Evolutionary conservation across 2,888 invertebrate species (phyloP).

Genomic region (Cenopis cana): DNA sequence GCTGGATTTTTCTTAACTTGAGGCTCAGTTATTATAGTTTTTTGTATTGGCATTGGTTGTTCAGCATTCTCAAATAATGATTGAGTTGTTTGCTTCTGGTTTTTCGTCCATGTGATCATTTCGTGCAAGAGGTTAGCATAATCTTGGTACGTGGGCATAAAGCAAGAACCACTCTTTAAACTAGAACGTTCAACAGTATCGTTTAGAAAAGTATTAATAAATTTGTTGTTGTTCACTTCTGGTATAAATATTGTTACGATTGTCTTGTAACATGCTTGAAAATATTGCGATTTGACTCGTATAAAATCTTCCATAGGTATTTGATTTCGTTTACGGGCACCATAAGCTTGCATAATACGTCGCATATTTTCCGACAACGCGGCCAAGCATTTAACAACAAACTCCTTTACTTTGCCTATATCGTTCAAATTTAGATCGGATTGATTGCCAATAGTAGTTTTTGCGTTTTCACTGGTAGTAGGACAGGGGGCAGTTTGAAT

Average conservation of each 20-base stretch:
- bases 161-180: background rate
- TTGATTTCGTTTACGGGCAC: background rate
- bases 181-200: constrained; percentile 9
- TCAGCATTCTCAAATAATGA: background rate
- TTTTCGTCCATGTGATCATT: constrained; percentile 30
- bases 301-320: constrained; percentile 9
- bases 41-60: background rate
- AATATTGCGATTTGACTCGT: constrained; percentile 16
- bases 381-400: background rate
- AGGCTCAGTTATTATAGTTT: background rate
- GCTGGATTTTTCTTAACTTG: background rate
- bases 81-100: background rate
- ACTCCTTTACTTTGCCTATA: background rate
- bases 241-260: constrained; percentile 23
- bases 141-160: constrained; percentile 1
- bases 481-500: background rate
- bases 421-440: background rate
- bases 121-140: constrained; percentile 20
- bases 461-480: background rate
- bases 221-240: constrained; percentile 24
- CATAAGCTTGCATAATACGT: constrained; percentile 28
- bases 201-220: constrained; percentile 18
- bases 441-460: background rate
- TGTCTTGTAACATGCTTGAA: constrained; percentile 22
- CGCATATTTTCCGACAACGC: constrained; percentile 26